Percentiles rank a stretch among this genome's conserved stretches.
Conservation (phyloP, 92 coral and sea anemone genomes). For the Metridium senile region DNA sequence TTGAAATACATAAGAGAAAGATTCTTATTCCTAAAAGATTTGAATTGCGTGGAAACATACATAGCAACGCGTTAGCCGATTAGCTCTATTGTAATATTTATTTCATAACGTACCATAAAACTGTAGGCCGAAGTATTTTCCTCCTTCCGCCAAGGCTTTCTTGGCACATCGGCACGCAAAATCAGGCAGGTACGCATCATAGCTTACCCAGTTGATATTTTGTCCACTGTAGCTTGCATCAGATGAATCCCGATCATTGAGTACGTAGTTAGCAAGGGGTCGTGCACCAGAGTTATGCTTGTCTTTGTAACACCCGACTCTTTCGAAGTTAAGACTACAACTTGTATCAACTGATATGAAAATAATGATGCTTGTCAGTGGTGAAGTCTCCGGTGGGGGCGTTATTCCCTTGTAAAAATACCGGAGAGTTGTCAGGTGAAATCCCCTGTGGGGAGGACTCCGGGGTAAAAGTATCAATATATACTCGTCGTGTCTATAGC, state of each 20-base stretch:
- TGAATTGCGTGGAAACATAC: too few relatives aligned
- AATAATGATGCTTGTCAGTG: too few relatives aligned
- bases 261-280: slow-evolving; percentile 60
- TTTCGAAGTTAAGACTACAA: slow-evolving; percentile 37
- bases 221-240: slow-evolving; percentile 31
- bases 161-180: slow-evolving; percentile 64
- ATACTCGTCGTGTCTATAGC: too few relatives aligned
- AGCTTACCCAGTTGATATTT: slow-evolving; percentile 53
- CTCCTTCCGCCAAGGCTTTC: slow-evolving; percentile 24
- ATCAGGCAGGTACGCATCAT: slow-evolving; percentile 56
- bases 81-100: background rate
- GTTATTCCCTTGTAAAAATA: too few relatives aligned
- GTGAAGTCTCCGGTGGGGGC: too few relatives aligned
- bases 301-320: slow-evolving; percentile 54
- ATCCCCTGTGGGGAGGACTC: too few relatives aligned
- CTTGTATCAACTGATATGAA: slow-evolving; percentile 43
- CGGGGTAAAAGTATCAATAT: too few relatives aligned
- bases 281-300: slow-evolving; percentile 20
- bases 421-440: too few relatives aligned
- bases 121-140: slow-evolving; percentile 46
- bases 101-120: slow-evolving; percentile 43
- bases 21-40: too few relatives aligned
- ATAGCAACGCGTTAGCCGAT: too few relatives aligned
- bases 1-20: too few relatives aligned
- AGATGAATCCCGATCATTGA: slow-evolving; percentile 49